Evolutionary conservation across 2,797 vertebrate genomes (phyloP).

Genomic region (Cossypha polioptera): DNA sequence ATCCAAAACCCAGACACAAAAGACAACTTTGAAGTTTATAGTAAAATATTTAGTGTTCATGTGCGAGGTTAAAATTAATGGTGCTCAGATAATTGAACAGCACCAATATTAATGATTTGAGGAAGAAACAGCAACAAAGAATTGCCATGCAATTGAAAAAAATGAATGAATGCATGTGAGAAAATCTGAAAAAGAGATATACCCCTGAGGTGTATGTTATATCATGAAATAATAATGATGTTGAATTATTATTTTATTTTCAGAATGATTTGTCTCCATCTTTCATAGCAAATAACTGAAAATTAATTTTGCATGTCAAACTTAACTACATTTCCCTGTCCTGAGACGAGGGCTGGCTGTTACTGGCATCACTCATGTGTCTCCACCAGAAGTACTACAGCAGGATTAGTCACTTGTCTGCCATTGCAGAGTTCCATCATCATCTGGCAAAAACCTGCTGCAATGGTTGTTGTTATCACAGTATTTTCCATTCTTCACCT

Average conservation of each 20-base stretch:
- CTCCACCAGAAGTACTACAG: not conserved
- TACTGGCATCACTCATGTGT: not conserved
- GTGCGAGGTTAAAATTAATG: not conserved
- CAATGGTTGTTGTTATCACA: rapidly evolving
- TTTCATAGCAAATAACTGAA: not conserved
- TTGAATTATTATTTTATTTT: not conserved
- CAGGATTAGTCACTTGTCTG: not conserved
- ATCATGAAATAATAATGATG: not conserved
- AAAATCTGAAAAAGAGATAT: not conserved
- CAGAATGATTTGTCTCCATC: not conserved
- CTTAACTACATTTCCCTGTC: not conserved
- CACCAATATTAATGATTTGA: not conserved
- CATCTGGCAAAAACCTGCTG: not conserved
- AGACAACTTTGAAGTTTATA: not conserved
- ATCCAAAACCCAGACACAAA: not conserved
- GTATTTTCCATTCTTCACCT: not conserved
- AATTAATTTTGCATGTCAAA: not conserved
- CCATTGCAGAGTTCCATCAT: not conserved
- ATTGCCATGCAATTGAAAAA: not conserved
- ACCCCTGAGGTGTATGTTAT: not conserved
- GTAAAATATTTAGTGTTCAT: not conserved
- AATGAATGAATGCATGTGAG: not conserved
- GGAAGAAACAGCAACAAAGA: not conserved
- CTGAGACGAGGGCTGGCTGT: not conserved
- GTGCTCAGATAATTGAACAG: not conserved